Evolutionary conservation across 2,797 vertebrate species (phyloP), one percentile per base, ranked within the genome.

Genomic region (Pseudochirops cupreus): DNA sequence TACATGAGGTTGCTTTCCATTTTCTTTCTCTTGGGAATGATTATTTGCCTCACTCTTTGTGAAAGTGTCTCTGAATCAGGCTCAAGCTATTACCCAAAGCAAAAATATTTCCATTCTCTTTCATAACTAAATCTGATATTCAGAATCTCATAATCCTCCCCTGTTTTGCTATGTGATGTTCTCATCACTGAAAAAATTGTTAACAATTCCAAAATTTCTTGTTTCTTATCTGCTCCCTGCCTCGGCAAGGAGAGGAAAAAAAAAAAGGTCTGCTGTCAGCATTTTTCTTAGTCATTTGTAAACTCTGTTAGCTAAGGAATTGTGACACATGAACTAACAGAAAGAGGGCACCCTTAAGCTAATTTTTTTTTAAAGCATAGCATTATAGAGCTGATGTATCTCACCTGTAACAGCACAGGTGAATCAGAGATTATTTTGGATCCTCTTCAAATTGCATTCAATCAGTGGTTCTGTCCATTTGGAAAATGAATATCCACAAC

Each of bases 381-480:
- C 93, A 96, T 92, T 95, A 58, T 57, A 94, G 6, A 7, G 87
- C 94, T 97, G 97, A 97, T 97, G 62, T 94, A 96, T 97, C 96
- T 95, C 7, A n/a, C 26, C 0, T 12, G 46, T 16, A 92, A 96
- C 92, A 13, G 91, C 62, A 1, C 24, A 96, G 95, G 93, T 3
- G 12, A 93, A 96, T 89, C 95, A 62, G 91, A 96, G 0, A 28
- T 53, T 33, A 91, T 95, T 96, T 96, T 94, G 92, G 93, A 98
- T 97, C 57, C 96, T 96, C 92, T 96, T 94, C 96, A 93, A 97
- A 98, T 95, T 56, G 95, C 93, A 95, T 96, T 96, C 89, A 93
- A 96, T 93, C 96, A 97, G 91, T 98, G 93, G 95, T 89, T 96
- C 94, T 97, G 96, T 96, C 96, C 95, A 62, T 96, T 96, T 97